Evolutionary conservation across 2,797 vertebrate species (phyloP), one percentile per base, ranked within the genome.

Genomic region (Bradypodion ventrale): DNA sequence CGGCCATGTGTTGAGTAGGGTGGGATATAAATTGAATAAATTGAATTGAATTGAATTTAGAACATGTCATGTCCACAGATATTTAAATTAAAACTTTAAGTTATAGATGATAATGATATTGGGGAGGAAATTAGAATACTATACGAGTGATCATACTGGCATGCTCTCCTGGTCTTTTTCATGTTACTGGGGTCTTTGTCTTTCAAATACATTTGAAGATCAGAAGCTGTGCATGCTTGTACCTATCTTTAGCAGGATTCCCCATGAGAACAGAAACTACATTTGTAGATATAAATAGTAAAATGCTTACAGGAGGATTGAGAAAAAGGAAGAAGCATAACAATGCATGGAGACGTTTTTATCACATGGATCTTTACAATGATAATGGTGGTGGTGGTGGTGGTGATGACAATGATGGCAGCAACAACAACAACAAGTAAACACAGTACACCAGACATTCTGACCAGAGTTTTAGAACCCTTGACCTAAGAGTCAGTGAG

Each of bases 31-130:
- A n/a, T n/a, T n/a, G n/a, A n/a, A n/a, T n/a, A n/a, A n/a, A n/a
- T n/a, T n/a, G n/a, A n/a, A n/a, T n/a, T n/a, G n/a, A n/a, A n/a
- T n/a, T n/a, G n/a, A n/a, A n/a, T n/a, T n/a, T 68, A 40, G 49
- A 42, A 65, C 44, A 59, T n/a, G 87, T 21, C 6, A 9, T 32
- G 13, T 3, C 46, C 29, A 2, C 49, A 70, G 73, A 66, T 83
- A 49, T 82, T 63, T 40, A 37, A 82, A 63, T 75, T 90, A 75
- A 65, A 73, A 29, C 76, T 65, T 16, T 63, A 79, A 85, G 76
- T 72, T 83, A 44, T 60, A 21, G 73, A 80, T 82, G 69, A 44
- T 69, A 46, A 60, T n/a, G 78, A 4, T 82, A 65, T 66, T 69
- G 59, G 15, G 8, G 2, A 49, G 23, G 21, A 76, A 68, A 76